Conservation (phyloP, 1,140 invertebrate species). For the Leptinotarsa defecta region DNA sequence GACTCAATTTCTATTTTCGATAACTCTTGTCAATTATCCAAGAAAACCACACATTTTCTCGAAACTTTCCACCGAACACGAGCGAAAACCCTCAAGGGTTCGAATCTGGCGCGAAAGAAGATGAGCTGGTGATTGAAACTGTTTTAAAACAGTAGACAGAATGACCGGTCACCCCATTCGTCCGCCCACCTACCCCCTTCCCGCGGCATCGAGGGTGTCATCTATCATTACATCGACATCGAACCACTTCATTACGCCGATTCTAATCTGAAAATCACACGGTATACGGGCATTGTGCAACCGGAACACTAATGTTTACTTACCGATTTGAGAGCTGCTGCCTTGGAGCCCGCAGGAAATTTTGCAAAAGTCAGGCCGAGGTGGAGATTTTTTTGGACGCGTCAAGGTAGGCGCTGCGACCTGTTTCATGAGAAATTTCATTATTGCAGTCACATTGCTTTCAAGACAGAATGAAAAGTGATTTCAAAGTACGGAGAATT, state of each 20-base stretch:
- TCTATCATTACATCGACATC: constrained; percentile 44
- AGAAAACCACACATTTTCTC: neutral
- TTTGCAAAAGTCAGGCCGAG: neutral
- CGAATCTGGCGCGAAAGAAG: constrained; percentile 31
- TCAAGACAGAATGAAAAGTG: too few species aligned
- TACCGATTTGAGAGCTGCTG: neutral
- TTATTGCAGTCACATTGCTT: too few species aligned
- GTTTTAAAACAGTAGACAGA: constrained; percentile 41
- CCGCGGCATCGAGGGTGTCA: constrained; percentile 33
- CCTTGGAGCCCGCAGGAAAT: neutral
- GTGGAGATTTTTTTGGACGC: neutral
- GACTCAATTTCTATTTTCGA: neutral
- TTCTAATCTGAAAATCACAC: constrained; percentile 21
- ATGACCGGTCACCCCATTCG: constrained; percentile 43
- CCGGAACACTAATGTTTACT: constrained; percentile 3
- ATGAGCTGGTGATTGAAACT: constrained; percentile 31
- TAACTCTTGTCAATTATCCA: neutral
- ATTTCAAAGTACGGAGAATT: too few species aligned
- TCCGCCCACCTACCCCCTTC: constrained; percentile 28
- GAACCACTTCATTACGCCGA: constrained; percentile 32
- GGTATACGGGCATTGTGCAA: constrained; percentile 9
- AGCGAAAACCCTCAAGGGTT: constrained; percentile 16
- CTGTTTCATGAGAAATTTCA: too few species aligned
- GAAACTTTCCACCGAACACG: neutral
- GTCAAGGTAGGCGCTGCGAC: neutral